phyloP scores from a whole-genome alignment of 1,140 invertebrate genomes.

The Drosophila burlai region DNA sequence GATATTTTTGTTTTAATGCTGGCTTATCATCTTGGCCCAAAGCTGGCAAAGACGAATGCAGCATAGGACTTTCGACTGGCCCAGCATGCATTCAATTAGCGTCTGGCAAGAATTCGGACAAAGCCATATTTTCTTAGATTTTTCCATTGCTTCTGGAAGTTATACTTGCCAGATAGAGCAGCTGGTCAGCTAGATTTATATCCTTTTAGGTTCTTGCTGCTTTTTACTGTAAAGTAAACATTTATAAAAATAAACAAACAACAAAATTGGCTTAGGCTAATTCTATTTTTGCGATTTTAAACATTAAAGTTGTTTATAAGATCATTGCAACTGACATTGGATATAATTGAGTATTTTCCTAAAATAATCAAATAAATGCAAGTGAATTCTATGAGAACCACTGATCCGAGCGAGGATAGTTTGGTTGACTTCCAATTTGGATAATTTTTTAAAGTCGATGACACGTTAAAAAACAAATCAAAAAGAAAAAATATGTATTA shows the following conservation, averaged over 20 bases:
- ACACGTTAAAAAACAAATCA: no score
- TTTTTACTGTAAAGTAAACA: background rate
- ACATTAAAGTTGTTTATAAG: background rate
- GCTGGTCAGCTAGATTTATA: background rate
- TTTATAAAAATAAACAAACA: no score
- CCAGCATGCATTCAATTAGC: slow-evolving; percentile 79
- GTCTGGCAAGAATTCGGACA: slow-evolving; percentile 53
- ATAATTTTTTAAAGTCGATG: no score
- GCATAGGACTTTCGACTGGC: slow-evolving; percentile 36
- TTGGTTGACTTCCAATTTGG: no score
- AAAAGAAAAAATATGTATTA: no score
- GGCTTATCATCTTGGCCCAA: slow-evolving; percentile 65
- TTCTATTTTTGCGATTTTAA: background rate
- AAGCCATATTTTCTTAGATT: slow-evolving; percentile 50
- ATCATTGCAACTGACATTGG: background rate
- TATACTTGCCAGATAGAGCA: slow-evolving; percentile 3
- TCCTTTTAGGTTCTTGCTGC: no score
- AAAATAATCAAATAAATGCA: no score
- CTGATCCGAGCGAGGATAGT: no score
- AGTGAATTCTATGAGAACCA: no score
- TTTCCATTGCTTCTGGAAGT: slow-evolving; percentile 8
- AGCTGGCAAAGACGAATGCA: slow-evolving; percentile 53
- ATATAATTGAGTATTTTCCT: no score
- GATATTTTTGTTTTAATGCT: slow-evolving; percentile 72
- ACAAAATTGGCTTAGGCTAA: background rate